These are phyloP conservation scores for Petrosia ficiformis DNA, from an alignment of 37 sponge, comb jelly and placozoan genomes.

Conservation along the genomic window DNA sequence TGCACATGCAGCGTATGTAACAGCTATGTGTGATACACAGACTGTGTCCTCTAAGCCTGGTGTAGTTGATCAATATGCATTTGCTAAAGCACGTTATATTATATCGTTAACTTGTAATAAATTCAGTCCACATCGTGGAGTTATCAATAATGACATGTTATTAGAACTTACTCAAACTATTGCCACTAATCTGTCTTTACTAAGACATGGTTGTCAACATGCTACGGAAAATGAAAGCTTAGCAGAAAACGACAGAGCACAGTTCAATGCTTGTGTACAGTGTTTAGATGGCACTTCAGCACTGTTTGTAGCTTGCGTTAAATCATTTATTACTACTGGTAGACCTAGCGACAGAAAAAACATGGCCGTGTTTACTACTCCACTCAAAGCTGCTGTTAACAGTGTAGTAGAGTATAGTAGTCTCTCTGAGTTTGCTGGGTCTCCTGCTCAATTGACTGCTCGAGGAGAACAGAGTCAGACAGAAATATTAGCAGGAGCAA, in stretches of 20 bases:
- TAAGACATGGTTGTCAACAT: conserved; percentile 47
- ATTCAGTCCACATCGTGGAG: conserved; percentile 31
- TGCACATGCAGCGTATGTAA: conserved; percentile 71
- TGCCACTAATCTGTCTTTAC: conserved; percentile 55
- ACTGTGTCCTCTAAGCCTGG: conserved; percentile 51
- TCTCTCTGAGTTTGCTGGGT: conserved; percentile 53
- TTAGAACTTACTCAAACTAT: conserved; percentile 62
- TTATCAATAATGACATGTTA: conserved; percentile 22
- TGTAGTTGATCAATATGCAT: conserved; percentile 45
- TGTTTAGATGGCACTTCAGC: conserved; percentile 61
- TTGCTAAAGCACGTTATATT: conserved; percentile 46
- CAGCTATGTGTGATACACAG: conserved; percentile 35
- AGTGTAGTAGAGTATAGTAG: conserved; percentile 48
- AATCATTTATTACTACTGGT: conserved; percentile 38
- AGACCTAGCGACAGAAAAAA: conserved; percentile 32
- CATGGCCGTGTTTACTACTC: conserved; percentile 54
- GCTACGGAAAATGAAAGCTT: conserved; percentile 36
- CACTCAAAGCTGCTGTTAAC: conserved; percentile 61
- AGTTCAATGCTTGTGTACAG: conserved; percentile 48
- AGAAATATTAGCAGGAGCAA: conserved; percentile 69
- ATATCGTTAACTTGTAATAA: conserved; percentile 51
- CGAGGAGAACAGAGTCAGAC: conserved; percentile 48
- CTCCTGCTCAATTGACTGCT: conserved; percentile 50
- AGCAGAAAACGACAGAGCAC: conserved; percentile 16
- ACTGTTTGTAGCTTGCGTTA: conserved; percentile 52